phyloP scores from a whole-genome alignment of 2,888 invertebrate genomes.

The Unio pictorum region DNA sequence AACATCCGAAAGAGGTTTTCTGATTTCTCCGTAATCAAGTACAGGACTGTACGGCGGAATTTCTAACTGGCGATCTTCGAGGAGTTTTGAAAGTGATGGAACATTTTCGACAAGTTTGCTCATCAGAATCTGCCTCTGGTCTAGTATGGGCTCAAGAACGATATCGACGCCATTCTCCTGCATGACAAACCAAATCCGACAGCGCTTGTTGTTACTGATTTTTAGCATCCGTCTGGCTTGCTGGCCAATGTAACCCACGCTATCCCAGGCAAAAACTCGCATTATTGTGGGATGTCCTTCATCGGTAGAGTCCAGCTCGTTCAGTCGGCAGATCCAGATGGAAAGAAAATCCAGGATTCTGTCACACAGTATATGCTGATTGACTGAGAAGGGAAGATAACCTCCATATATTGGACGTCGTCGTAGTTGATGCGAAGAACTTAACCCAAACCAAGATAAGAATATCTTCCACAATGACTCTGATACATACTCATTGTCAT shows the following conservation, averaged over 20 bases:
- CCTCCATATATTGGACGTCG: conserved; percentile 33
- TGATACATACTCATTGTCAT: conserved; percentile 42
- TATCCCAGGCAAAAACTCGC: conserved; percentile 32
- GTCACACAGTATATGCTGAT: conserved; percentile 15
- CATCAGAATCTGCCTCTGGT: conserved; percentile 8
- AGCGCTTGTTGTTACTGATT: conserved; percentile 5
- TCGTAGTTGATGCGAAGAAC: conserved; percentile 28
- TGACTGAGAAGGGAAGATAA: conserved; percentile 1
- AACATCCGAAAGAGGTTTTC: conserved; percentile 5
- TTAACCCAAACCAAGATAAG: conserved; percentile 46
- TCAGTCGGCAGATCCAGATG: conserved; percentile 16
- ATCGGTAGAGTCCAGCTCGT: conserved; percentile 15
- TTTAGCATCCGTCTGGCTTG: conserved; percentile 16
- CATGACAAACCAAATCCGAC: conserved; percentile 23
- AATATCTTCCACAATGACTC: conserved; percentile 49
- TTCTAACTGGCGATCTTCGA: conserved; percentile 13
- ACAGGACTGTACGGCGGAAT: not conserved
- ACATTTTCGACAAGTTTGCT: conserved; percentile 11
- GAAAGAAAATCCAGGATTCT: conserved; percentile 25
- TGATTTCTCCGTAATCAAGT: not conserved
- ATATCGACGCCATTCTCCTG: conserved; percentile 10
- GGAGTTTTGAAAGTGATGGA: conserved; percentile 8
- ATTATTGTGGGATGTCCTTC: conserved; percentile 4
- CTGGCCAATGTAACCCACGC: conserved; percentile 18
- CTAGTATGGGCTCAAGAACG: conserved; percentile 15